Percentiles rank a stretch among this genome's conserved stretches.
Evolutionary conservation across 30 jellyfish, hydroid and myxozoan species (phyloP).

Genomic region (Turritopsis rubra): DNA sequence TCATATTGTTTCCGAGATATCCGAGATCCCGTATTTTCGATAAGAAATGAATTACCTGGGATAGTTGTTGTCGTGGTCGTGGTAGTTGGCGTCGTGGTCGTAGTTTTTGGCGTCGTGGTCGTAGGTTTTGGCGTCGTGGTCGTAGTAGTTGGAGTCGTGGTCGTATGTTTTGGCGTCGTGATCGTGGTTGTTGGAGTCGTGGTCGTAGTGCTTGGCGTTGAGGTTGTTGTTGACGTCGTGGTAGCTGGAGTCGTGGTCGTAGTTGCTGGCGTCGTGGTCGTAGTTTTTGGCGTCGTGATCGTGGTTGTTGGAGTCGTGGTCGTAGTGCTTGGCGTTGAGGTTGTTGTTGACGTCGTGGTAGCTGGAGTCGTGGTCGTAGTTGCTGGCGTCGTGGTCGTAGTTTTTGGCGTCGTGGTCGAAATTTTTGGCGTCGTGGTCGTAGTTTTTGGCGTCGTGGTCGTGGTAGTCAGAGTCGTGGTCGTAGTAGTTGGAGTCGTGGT

Average conservation of each 20-base stretch:
- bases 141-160: neutral
- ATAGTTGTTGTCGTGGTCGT: neutral
- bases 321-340: too few relatives aligned
- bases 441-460: neutral
- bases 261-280: neutral
- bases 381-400: neutral
- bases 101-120: neutral
- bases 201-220: neutral
- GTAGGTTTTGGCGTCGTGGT: neutral
- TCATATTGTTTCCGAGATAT: too few relatives aligned
- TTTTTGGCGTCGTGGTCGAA: neutral
- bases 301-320: neutral
- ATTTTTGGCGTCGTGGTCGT: neutral
- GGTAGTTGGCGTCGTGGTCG: neutral
- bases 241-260: too few relatives aligned
- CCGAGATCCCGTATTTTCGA: too few relatives aligned
- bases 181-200: neutral
- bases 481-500: neutral
- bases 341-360: neutral
- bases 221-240: neutral
- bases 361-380: neutral
- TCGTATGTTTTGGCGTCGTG: neutral
- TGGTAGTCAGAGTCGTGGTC: neutral
- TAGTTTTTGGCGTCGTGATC: neutral
- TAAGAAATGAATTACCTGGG: too few relatives aligned